A percentile compares a stretch with the other conserved stretches of the same genome.
Conservation (phyloP, 2,113 vertebrate genomes). For the Limanda limanda region DNA sequence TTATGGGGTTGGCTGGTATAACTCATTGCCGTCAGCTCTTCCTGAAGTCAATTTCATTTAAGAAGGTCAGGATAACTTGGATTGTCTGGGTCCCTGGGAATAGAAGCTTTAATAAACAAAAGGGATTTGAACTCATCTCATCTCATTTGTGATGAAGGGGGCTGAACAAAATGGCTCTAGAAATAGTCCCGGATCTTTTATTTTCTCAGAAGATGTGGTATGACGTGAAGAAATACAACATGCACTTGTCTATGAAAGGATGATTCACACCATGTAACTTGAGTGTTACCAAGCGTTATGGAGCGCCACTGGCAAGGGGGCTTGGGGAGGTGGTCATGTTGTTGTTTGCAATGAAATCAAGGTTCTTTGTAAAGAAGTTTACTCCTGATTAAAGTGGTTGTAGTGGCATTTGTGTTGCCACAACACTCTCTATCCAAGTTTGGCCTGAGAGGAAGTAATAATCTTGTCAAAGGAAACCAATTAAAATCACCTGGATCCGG, state of each 20-base stretch:
- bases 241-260: constrained; percentile 2
- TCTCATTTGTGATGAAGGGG: neutral
- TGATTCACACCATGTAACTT: neutral
- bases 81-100: constrained; percentile 27
- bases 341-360: constrained; percentile 46
- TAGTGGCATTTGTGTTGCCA: constrained; percentile 30
- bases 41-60: constrained; percentile 52
- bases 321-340: neutral
- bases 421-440: constrained; percentile 18
- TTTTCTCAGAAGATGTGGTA: too few relatives aligned
- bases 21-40: constrained; percentile 32
- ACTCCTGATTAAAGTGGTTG: constrained; percentile 36
- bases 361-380: constrained; percentile 49
- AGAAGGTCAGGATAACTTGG: constrained; percentile 54
- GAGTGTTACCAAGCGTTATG: neutral
- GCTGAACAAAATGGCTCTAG: constrained; percentile 2
- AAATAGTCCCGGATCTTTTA: neutral
- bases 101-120: constrained; percentile 31
- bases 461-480: constrained; percentile 67
- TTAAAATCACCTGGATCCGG: constrained; percentile 66
- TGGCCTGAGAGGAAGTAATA: constrained; percentile 48
- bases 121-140: constrained; percentile 37
- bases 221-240: constrained; percentile 10
- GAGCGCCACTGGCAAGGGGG: neutral
- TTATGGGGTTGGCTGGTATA: constrained; percentile 44